Evolutionary conservation across 2,797 vertebrate genomes (phyloP).

Genomic region (Eulemur albifrons): DNA sequence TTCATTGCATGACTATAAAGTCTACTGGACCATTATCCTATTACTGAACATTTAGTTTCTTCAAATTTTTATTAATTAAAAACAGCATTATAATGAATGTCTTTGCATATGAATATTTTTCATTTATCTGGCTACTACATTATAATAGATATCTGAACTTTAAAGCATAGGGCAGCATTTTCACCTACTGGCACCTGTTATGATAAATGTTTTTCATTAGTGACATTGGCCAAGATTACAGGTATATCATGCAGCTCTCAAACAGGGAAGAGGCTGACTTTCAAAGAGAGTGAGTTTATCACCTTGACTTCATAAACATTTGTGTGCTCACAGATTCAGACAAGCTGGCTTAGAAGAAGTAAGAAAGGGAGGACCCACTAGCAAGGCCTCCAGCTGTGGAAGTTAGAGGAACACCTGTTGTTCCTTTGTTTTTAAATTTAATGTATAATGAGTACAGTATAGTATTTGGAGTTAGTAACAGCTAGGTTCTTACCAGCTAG

Average conservation of each 20-base stretch:
- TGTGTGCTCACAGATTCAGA: not conserved
- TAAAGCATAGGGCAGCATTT: not conserved
- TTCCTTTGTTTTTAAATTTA: not conserved
- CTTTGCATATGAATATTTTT: not conserved
- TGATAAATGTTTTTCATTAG: slow-evolving; percentile 19
- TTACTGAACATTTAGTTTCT: not conserved
- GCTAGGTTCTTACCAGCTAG: not conserved
- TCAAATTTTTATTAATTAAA: not conserved
- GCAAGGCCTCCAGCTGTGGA: not conserved
- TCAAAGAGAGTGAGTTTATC: not conserved
- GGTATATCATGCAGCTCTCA: not conserved
- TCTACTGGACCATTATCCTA: not conserved
- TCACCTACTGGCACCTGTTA: not conserved
- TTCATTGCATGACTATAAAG: not conserved
- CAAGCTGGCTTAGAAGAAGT: not conserved
- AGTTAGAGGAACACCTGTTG: not conserved
- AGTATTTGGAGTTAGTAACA: not conserved
- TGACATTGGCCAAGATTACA: not conserved
- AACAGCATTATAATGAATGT: not conserved
- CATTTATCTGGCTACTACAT: not conserved
- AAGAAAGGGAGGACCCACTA: not conserved
- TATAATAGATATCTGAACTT: not conserved
- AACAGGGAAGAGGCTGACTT: not conserved
- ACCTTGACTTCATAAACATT: not conserved
- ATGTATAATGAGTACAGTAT: not conserved